phyloP scores from a whole-genome alignment of 2,888 invertebrate species.

The Cryptocephalus primarius region DNA sequence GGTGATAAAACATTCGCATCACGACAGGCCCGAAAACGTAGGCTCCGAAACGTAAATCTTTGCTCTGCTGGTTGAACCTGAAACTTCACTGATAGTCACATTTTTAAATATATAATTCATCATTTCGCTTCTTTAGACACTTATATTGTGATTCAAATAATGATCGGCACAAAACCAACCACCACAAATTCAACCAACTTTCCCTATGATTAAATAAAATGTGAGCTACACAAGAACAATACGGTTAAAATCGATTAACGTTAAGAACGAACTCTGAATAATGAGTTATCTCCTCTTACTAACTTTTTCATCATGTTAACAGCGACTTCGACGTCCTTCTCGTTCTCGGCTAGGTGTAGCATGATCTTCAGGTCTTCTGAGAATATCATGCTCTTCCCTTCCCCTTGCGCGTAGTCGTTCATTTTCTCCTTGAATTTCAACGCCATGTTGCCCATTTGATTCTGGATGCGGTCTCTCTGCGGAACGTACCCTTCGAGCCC shows the following conservation, averaged over 20 bases:
- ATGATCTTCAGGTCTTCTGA: constrained; percentile 79
- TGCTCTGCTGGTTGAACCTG: constrained; percentile 60
- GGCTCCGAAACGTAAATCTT: constrained; percentile 63
- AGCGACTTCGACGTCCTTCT: constrained; percentile 51
- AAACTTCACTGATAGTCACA: not conserved
- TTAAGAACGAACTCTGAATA: not conserved
- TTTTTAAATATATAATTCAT: too few species aligned
- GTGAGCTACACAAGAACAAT: too few species aligned
- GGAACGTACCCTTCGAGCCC: constrained; percentile 52
- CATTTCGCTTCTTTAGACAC: too few species aligned
- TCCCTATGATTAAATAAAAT: too few species aligned
- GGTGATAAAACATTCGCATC: constrained; percentile 64
- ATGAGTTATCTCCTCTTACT: too few species aligned
- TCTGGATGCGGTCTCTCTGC: constrained; percentile 42
- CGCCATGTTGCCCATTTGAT: constrained; percentile 49
- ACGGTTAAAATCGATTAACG: constrained; percentile 16
- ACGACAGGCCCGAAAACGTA: constrained; percentile 74
- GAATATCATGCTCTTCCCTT: constrained; percentile 56
- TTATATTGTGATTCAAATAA: too few species aligned
- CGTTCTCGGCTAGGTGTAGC: constrained; percentile 55
- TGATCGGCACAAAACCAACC: too few species aligned
- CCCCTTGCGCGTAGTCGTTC: constrained; percentile 44
- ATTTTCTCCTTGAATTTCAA: constrained; percentile 63
- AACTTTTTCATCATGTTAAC: constrained; percentile 57
- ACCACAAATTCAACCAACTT: too few species aligned